These are phyloP conservation scores for Mastigias papua DNA, from an alignment of 30 jellyfish, hydroid and myxozoan genomes.

Conservation along the genomic window DNA sequence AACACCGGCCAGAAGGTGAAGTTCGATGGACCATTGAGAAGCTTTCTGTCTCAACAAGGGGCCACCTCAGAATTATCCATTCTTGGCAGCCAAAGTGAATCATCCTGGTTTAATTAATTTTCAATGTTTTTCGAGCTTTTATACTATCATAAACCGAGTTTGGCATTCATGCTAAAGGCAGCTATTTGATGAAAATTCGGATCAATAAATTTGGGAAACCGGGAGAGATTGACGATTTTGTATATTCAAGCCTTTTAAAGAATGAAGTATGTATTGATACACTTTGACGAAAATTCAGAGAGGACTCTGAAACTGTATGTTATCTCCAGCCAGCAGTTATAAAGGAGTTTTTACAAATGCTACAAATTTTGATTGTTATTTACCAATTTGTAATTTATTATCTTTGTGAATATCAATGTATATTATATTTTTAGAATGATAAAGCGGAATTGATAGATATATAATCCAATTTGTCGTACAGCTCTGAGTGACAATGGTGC, in stretches of 20 bases:
- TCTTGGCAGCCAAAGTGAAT: too few species aligned
- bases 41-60: neutral
- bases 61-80: too few species aligned
- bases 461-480: neutral
- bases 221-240: too few species aligned
- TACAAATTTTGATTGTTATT: neutral
- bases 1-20: conserved; percentile 55
- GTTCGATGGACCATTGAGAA: neutral
- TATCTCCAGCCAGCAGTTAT: neutral
- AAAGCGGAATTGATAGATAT: neutral
- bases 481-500: neutral
- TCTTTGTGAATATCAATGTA: conserved; percentile 12
- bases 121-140: too few species aligned
- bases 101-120: too few species aligned
- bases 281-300: too few species aligned
- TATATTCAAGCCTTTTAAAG: too few species aligned
- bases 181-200: too few species aligned
- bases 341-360: neutral
- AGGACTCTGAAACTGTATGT: neutral
- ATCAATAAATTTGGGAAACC: too few species aligned
- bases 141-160: too few species aligned
- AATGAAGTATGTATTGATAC: too few species aligned
- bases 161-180: too few species aligned
- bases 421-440: neutral
- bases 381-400: neutral